phyloP scores from a whole-genome alignment of 2,113 vertebrate species.

The Choloepus hoffmanni region DNA sequence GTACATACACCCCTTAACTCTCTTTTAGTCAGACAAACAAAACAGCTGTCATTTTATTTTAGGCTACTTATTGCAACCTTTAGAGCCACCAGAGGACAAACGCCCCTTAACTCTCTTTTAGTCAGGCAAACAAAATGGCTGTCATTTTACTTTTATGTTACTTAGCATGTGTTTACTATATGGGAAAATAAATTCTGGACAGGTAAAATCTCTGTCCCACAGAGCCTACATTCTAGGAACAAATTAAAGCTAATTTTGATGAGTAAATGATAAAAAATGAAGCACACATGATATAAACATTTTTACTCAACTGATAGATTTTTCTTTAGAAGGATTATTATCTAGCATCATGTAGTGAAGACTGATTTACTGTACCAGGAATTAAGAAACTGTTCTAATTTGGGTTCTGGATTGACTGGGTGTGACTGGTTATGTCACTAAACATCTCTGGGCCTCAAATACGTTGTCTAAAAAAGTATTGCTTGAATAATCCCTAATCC shows the following conservation, averaged over 20 bases:
- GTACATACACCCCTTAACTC: not conserved
- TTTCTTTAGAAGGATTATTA: not conserved
- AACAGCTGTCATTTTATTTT: not conserved
- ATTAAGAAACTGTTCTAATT: not conserved
- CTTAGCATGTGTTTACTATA: not conserved
- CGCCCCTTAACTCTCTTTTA: not conserved
- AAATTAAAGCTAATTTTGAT: slow-evolving; percentile 39
- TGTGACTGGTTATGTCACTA: not conserved
- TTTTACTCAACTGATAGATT: not conserved
- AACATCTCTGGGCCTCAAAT: not conserved
- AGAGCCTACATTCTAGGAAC: not conserved
- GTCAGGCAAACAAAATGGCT: not conserved
- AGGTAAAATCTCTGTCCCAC: not conserved
- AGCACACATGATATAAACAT: not conserved
- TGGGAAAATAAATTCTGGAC: slow-evolving; percentile 18
- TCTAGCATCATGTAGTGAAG: not conserved
- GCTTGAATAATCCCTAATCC: not conserved
- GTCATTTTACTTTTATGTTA: not conserved
- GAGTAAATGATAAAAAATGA: not conserved
- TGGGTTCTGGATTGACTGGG: not conserved
- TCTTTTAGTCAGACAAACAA: not conserved
- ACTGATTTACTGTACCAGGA: not conserved
- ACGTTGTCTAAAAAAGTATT: not conserved
- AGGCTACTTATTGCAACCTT: not conserved
- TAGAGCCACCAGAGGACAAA: not conserved